Evolutionary conservation across 1,140 invertebrate genomes (phyloP), one percentile per base, ranked within the genome.

Genomic region (Ganaspis sp.): DNA sequence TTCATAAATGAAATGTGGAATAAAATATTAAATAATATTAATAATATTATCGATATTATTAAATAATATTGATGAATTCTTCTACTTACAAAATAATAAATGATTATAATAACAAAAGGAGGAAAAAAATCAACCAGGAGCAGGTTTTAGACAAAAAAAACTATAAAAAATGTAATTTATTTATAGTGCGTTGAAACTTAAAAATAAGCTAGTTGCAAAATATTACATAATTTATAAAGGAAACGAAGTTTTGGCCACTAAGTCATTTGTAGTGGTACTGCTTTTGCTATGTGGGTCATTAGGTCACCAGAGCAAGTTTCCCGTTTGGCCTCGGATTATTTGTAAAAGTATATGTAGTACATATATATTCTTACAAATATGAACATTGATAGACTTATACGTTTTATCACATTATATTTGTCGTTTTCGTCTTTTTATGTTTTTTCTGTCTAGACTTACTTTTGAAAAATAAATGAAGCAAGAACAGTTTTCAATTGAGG

Each of bases 261-360:
- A 64, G 75, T 74, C 77, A 81, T 80, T 81, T 81, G 75, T 73
- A 79, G 74, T 29, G 64, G 17, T 19, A 78, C 77, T 69, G 83
- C 77, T n/a, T 11, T 21, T 64, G 75, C 58, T 80, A 88, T 88
- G 83, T 89, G 81, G 88, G 88, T 75, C 86, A 89, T 84, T 89
- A 78, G 88, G 88, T 89, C 88, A 86, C 79, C 77, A 76, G 80
- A 83, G 73, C 84, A 83, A 87, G 83, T 88, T 89, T 88, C 82
- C 87, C 87, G 85, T 84, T 83, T 85, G 80, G 82, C 81, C 81
- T 82, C 83, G 78, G 58, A n/a, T 64, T 64, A 26, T 34, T 64
- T 64, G 58, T 34, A 64, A 64, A 64, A 34, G 58, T n/a, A 69
- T 11, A 38, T 58, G 71, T 53, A 54, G 23, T 34, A 29, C 23